Evolutionary conservation across 2,113 vertebrate species (phyloP).

Genomic region (Rhinoderma darwinii): DNA sequence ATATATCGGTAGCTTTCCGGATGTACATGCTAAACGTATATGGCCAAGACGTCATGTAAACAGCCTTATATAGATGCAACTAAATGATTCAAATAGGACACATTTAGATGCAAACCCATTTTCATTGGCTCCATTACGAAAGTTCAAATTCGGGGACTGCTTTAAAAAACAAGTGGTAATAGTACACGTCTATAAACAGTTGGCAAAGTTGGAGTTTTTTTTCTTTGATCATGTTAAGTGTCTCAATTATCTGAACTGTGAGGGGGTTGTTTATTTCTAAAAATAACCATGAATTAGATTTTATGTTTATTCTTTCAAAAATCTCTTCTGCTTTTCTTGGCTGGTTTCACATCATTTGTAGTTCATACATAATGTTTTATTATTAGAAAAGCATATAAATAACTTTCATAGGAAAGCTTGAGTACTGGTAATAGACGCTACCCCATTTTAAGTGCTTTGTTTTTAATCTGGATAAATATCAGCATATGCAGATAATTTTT

Average conservation of each 20-base stretch:
- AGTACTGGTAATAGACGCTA: neutral
- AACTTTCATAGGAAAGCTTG: neutral
- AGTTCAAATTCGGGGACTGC: neutral
- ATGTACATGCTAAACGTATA: no score
- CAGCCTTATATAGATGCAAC: no score
- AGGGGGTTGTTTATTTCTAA: neutral
- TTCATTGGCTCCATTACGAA: no score
- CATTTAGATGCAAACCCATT: neutral
- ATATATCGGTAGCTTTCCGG: no score
- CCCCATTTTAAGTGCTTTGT: neutral
- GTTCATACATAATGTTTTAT: neutral
- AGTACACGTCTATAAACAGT: neutral
- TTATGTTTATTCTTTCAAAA: conserved; percentile 8
- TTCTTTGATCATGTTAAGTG: neutral
- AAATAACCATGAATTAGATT: neutral
- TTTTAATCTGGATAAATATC: neutral
- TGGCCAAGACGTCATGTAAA: no score
- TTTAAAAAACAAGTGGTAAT: neutral
- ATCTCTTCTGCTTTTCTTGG: conserved; percentile 6
- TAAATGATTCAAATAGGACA: no score
- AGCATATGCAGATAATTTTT: neutral
- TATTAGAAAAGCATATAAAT: neutral
- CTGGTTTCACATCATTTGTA: neutral
- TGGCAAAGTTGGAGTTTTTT: neutral
- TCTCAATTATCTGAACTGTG: neutral